Percentiles rank a stretch among this genome's conserved stretches.
Conservation (phyloP, 2,888 invertebrate species). For the Laothoe populi region DNA sequence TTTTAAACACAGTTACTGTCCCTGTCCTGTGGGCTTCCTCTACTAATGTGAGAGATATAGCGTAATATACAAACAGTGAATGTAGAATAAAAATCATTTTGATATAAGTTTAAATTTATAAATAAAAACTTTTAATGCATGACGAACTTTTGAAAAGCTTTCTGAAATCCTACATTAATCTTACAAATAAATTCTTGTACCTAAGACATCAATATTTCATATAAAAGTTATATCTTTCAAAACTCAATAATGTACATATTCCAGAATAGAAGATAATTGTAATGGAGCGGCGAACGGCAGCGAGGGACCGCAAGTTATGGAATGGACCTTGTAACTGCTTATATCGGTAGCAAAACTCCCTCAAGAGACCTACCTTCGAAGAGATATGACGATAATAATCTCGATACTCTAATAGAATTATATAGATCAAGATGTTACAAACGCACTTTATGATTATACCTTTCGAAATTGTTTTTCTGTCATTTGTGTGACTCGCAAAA, state of each 20-base stretch:
- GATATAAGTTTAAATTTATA: too few relatives aligned
- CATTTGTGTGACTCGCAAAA: too few relatives aligned
- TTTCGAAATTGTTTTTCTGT: constrained; percentile 2
- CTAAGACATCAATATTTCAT: background rate
- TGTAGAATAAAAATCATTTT: too few relatives aligned
- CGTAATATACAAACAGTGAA: too few relatives aligned
- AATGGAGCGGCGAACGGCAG: constrained; percentile 52
- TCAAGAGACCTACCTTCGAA: constrained; percentile 49
- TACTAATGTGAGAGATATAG: too few relatives aligned
- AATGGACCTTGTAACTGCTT: constrained; percentile 49
- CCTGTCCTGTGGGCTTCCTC: too few relatives aligned
- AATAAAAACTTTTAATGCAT: too few relatives aligned
- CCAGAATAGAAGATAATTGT: constrained; percentile 43
- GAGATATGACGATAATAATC: constrained; percentile 46
- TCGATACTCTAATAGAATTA: constrained; percentile 40
- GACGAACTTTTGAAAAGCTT: too few relatives aligned
- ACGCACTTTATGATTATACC: constrained; percentile 22
- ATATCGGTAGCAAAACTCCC: constrained; percentile 56
- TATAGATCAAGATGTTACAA: constrained; percentile 10
- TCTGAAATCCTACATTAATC: background rate
- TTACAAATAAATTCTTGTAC: background rate
- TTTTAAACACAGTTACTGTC: too few relatives aligned
- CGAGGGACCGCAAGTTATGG: constrained; percentile 56
- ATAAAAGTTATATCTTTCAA: background rate
- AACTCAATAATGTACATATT: constrained; percentile 18